A percentile compares a stretch with the other conserved stretches of the same genome.
Evolutionary conservation across 2,888 invertebrate species (phyloP).

Genomic region (Brachyptera risi): DNA sequence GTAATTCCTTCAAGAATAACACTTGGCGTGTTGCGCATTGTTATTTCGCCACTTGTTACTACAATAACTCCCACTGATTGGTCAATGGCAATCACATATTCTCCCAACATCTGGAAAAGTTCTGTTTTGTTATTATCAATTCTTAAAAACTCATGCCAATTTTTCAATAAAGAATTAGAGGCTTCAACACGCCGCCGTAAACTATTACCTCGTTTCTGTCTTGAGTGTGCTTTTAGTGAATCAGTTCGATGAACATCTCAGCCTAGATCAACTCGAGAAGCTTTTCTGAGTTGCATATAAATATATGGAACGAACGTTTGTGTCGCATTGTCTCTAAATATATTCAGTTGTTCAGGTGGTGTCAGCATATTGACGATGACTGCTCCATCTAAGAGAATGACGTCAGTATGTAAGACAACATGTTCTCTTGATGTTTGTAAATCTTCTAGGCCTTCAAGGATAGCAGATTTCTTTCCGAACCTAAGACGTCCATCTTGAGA

Average conservation of each 20-base stretch:
- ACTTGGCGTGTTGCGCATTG: no score
- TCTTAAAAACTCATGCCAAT: conserved; percentile 17
- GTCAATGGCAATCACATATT: neutral
- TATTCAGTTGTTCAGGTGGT: neutral
- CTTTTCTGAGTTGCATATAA: neutral
- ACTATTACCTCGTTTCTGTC: neutral
- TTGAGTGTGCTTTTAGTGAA: neutral
- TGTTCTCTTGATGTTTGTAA: no score
- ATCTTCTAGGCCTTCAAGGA: conserved; percentile 14
- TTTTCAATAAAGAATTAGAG: neutral
- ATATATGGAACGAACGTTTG: neutral
- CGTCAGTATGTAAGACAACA: no score
- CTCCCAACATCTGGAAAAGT: conserved; percentile 15
- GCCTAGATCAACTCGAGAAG: neutral
- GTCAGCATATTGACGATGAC: neutral
- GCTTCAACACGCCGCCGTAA: neutral
- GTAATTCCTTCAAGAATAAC: neutral
- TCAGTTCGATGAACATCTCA: neutral
- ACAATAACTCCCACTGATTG: neutral
- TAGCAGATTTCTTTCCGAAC: conserved; percentile 18
- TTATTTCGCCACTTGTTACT: no score
- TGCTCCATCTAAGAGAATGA: conserved; percentile 4
- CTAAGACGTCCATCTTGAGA: conserved; percentile 20
- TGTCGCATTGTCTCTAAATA: neutral
- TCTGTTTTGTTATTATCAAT: conserved; percentile 15